phyloP scores from a whole-genome alignment of 2,113 vertebrate genomes.

The Caranx ignobilis region DNA sequence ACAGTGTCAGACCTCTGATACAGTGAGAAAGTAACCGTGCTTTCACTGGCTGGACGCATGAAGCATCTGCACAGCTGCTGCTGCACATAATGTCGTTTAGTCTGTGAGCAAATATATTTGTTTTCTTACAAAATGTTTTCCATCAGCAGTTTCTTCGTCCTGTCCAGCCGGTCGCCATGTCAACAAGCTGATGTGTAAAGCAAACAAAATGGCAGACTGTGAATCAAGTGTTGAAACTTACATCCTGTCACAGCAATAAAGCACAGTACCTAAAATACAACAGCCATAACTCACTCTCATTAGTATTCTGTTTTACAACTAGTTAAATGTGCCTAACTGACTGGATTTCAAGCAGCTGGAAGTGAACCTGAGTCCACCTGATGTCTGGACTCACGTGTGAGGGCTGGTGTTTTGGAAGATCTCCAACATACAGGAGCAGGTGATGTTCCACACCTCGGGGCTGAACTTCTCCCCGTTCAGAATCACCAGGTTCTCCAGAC shows the following conservation, averaged over 20 bases:
- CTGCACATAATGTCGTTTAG: background rate
- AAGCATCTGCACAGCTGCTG: constrained; percentile 8
- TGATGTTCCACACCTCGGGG: constrained; percentile 93
- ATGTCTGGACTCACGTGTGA: constrained; percentile 76
- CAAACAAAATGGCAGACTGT: constrained; percentile 41
- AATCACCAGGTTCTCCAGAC: constrained; percentile 97
- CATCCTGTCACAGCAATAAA: constrained; percentile 4
- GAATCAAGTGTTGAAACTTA: background rate
- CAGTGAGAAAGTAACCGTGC: background rate
- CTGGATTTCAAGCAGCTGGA: background rate
- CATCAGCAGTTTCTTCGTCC: constrained; percentile 91
- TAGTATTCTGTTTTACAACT: too few species aligned
- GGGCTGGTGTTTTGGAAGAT: constrained; percentile 97
- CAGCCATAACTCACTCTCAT: background rate
- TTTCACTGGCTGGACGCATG: background rate
- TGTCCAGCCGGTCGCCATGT: constrained; percentile 93
- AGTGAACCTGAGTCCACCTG: background rate
- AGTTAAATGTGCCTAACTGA: background rate
- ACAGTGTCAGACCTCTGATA: background rate
- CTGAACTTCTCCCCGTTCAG: constrained; percentile 97
- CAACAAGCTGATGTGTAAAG: constrained; percentile 87
- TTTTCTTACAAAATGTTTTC: constrained; percentile 90
- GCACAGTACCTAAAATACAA: background rate
- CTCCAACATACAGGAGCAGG: constrained; percentile 96
- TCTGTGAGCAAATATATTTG: background rate